A percentile compares a stretch with the other conserved stretches of the same genome.
These are phyloP conservation scores for Morus bassanus DNA, from an alignment of 2,797 vertebrate genomes.

Conservation along the genomic window DNA sequence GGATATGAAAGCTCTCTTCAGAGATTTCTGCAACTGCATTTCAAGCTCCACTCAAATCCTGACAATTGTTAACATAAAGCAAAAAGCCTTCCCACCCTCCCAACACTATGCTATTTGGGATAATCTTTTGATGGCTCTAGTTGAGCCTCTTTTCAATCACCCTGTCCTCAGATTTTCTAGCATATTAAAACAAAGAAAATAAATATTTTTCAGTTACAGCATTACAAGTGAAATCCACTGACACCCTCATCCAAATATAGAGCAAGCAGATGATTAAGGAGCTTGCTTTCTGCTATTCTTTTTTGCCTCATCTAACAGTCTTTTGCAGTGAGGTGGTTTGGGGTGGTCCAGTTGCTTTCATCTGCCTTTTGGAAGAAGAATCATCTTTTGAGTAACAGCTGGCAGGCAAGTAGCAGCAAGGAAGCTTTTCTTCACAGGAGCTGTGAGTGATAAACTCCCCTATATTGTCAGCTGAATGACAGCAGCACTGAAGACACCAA, in stretches of 20 bases:
- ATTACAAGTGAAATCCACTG: background rate
- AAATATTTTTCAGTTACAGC: background rate
- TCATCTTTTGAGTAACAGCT: background rate
- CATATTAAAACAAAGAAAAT: background rate
- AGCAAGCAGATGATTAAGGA: background rate
- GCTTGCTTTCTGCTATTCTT: background rate
- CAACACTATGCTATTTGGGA: background rate
- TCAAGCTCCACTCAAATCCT: background rate
- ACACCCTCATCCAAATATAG: background rate
- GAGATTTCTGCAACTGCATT: background rate
- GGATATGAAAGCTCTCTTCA: background rate
- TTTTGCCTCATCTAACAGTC: background rate
- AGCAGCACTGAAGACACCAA: background rate
- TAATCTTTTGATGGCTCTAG: slow-evolving; percentile 16
- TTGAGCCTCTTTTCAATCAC: slow-evolving; percentile 29
- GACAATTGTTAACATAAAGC: background rate
- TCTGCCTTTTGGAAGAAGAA: background rate
- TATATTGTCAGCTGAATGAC: background rate
- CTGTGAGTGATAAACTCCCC: background rate
- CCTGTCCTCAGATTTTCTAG: background rate
- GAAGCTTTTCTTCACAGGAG: background rate
- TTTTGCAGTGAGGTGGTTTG: background rate
- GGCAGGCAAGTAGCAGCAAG: background rate
- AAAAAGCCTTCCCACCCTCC: background rate
- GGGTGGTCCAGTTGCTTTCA: background rate